Conservation (phyloP, 2,113 vertebrate species). For the Xyrauchen texanus region DNA sequence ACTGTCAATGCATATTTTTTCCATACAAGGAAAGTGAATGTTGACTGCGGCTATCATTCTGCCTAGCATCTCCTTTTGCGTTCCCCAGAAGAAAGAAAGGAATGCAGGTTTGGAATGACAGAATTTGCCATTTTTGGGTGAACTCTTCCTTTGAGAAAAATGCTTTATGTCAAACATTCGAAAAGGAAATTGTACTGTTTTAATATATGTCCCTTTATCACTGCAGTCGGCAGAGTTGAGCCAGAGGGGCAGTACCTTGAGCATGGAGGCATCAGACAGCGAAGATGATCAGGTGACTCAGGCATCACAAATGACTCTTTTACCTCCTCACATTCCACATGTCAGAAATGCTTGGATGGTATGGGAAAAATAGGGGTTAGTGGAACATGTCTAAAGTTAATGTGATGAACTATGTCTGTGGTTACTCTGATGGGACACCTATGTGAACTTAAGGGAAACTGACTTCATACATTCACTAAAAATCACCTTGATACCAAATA, state of each 20-base stretch:
- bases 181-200: background rate
- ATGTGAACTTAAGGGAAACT: no score
- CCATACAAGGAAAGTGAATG: no score
- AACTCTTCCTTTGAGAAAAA: background rate
- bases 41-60: no score
- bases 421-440: no score
- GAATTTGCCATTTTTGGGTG: no score
- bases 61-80: no score
- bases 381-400: background rate
- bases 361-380: background rate
- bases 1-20: no score
- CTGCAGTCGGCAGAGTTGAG: slow-evolving; percentile 66
- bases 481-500: no score
- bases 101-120: no score
- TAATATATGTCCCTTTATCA: slow-evolving; percentile 25
- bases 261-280: slow-evolving; percentile 80
- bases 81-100: no score
- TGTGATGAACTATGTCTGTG: no score
- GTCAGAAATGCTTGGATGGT: background rate
- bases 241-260: slow-evolving; percentile 77
- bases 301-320: background rate
- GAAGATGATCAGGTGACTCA: slow-evolving; percentile 82
- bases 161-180: background rate
- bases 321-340: background rate
- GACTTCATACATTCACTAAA: no score